A percentile compares a stretch with the other conserved stretches of the same genome.
These are phyloP conservation scores for Ecdyonurus torrentis DNA, from an alignment of 2,888 invertebrate genomes.

Conservation along the genomic window DNA sequence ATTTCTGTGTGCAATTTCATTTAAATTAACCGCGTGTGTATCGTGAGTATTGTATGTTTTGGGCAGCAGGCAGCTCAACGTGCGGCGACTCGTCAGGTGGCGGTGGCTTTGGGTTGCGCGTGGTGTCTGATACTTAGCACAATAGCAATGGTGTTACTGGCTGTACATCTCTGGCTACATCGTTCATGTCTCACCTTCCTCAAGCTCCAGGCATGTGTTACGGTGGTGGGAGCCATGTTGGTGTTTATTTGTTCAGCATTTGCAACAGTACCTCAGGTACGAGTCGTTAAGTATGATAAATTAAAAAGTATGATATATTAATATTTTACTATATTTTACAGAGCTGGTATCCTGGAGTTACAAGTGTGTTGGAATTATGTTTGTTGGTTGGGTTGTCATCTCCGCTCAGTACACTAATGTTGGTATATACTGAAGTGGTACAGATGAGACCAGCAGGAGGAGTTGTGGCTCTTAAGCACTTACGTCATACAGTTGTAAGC, in stretches of 20 bases:
- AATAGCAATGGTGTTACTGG: conserved; percentile 29
- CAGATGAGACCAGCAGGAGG: conserved; percentile 29
- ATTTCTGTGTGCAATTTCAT: too few species aligned
- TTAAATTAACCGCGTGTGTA: too few species aligned
- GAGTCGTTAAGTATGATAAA: not conserved
- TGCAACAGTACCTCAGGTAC: conserved; percentile 23
- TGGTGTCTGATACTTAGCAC: conserved; percentile 33
- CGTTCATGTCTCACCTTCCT: conserved; percentile 42
- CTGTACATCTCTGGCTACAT: conserved; percentile 18
- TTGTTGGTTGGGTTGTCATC: conserved; percentile 50
- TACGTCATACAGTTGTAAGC: conserved; percentile 19
- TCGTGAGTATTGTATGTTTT: too few species aligned
- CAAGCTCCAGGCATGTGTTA: conserved; percentile 50
- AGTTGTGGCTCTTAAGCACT: conserved; percentile 26
- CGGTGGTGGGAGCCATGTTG: conserved; percentile 50
- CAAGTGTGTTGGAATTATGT: conserved; percentile 43
- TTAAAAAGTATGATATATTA: not conserved
- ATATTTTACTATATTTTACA: conserved; percentile 22
- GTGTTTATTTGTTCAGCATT: conserved; percentile 27
- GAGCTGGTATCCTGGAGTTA: conserved; percentile 40
- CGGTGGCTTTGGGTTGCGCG: conserved; percentile 34
- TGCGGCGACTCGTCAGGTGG: not conserved
- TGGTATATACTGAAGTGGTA: conserved; percentile 51
- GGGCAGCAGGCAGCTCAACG: not conserved
- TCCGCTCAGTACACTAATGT: conserved; percentile 49